Base-by-base conservation (phyloP, 2,797 vertebrate genomes). In the Molossus alvarezi region DNA sequence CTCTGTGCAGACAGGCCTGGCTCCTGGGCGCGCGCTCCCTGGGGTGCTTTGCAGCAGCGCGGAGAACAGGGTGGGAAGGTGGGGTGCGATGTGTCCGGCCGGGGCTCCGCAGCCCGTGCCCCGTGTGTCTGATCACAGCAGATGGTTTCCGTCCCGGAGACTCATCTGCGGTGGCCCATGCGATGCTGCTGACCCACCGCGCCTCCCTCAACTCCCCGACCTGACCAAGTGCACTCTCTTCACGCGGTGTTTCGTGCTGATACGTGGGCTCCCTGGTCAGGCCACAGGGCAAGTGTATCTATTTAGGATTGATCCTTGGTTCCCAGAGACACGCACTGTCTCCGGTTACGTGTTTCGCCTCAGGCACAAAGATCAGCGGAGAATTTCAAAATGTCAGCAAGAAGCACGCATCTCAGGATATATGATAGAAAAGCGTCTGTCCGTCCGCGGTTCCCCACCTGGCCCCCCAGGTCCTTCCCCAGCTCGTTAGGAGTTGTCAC, bases 241-340 rank as follows among this genome's bases (percentile, higher is more conserved):
- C 65, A 73, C 90, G 93, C 33, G 72, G 77, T 15, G 58, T 96
- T 97, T 95, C 84, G 4, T 96, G 97, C 97, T 97, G 96, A 97
- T 97, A 95, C 69, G 91, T 41, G 33, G 91, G 97, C 95, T 95
- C 96, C 95, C 82, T 97, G 95, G 96, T 88, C 21, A 92, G 97
- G 97, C 98, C 98, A 97, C 87, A 73, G 97, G 95, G 96, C 98
- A 97, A 97, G 98, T 97, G 88, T 86, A 84, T 91, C 97, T 97
- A 82, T 97, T 98, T 97, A 96, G 97, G 97, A 98, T 97, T 95
- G 97, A 94, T 97, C 79, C 91, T 83, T 92, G 80, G 92, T 98
- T 94, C 96, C 95, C 90, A 88, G 94, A 87, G 21, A 75, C 3
- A 7, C 93, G 96, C 53, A 88, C 96, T n/a, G 69, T 86, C 88